Conservation (phyloP, 2,797 vertebrate genomes). For the Acestrorhynchus altus region DNA sequence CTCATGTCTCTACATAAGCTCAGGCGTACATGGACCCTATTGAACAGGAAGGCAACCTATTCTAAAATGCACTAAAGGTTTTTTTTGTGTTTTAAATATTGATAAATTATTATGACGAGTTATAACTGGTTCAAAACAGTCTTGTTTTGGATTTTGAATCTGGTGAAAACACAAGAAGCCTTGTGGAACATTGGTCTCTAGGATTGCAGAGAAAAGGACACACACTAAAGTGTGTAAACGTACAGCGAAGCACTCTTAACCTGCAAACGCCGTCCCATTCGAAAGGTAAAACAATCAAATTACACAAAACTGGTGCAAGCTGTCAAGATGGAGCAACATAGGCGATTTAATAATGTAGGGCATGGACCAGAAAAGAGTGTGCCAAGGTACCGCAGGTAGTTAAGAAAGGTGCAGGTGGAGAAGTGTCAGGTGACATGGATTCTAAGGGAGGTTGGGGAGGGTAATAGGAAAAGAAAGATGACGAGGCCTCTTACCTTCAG, state of each 20-base stretch:
- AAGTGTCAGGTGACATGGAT: not conserved
- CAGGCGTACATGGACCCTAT: not conserved
- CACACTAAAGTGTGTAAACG: too few species aligned
- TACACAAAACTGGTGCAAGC: not conserved
- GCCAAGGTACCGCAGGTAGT: not conserved
- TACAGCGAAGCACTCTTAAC: too few species aligned
- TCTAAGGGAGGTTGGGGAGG: not conserved
- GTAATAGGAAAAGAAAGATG: conserved; percentile 80
- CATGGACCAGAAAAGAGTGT: too few species aligned
- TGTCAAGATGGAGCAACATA: not conserved
- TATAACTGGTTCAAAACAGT: too few species aligned
- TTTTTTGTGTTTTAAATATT: too few species aligned
- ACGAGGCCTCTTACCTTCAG: conserved; percentile 84
- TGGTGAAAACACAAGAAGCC: not conserved
- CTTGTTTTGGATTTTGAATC: too few species aligned
- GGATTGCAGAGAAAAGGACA: not conserved
- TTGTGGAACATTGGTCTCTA: not conserved
- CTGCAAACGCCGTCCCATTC: too few species aligned
- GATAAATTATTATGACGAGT: too few species aligned
- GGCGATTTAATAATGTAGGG: not conserved
- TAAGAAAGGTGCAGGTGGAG: not conserved
- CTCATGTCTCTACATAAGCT: not conserved
- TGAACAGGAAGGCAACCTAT: too few species aligned
- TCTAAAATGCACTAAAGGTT: too few species aligned
- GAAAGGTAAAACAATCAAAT: not conserved